phyloP scores from a whole-genome alignment of 2,797 vertebrate genomes.

The Acestrorhynchus altus region DNA sequence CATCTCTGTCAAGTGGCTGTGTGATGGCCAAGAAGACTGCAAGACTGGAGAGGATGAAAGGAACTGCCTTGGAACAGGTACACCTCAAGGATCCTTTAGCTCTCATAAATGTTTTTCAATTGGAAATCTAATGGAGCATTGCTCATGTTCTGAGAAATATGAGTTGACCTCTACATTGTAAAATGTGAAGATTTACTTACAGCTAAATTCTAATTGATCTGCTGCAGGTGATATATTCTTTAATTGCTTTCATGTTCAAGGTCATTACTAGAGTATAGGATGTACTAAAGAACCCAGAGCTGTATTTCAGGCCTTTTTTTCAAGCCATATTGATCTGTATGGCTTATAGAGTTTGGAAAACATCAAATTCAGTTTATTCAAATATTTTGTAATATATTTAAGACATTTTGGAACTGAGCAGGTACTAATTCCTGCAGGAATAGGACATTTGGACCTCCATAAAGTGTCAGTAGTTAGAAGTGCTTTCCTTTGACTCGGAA shows the following conservation, averaged over 20 bases:
- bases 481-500: too few relatives aligned
- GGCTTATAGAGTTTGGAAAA: too few relatives aligned
- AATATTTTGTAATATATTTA: too few relatives aligned
- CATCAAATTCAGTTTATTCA: too few relatives aligned
- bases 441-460: too few relatives aligned
- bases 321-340: too few relatives aligned
- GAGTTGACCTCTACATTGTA: not conserved
- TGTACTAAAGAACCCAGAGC: too few relatives aligned
- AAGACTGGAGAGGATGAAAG: conserved; percentile 95
- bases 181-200: not conserved
- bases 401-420: too few relatives aligned
- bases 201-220: not conserved
- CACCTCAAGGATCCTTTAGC: not conserved
- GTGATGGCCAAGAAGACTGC: conserved; percentile 95
- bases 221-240: not conserved
- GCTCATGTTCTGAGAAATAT: not conserved
- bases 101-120: not conserved
- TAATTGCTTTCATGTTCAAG: not conserved
- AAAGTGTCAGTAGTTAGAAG: too few relatives aligned
- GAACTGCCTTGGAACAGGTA: conserved; percentile 84
- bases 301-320: too few relatives aligned
- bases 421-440: too few relatives aligned
- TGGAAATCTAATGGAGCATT: not conserved
- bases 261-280: too few relatives aligned
- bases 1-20: conserved; percentile 92